Base-by-base conservation (phyloP, 2,797 vertebrate genomes). In the Ctenopoma multispine region DNA sequence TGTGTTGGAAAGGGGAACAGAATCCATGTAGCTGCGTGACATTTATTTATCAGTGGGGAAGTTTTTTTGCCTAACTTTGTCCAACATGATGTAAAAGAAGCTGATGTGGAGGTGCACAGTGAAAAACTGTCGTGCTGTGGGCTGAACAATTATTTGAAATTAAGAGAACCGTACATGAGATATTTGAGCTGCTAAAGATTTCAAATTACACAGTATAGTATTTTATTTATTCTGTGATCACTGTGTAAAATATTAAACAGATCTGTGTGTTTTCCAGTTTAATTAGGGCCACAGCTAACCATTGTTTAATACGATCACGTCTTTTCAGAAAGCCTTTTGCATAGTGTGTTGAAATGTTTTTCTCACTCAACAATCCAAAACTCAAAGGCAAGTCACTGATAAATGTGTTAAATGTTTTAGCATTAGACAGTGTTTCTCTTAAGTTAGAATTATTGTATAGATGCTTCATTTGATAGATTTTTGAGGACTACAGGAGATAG, bases 21-120 rank as follows among this genome's bases (percentile, higher is more conserved):
- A 43, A 46, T 64, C 63, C 54, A 48, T 69, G n/a, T 38, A 41
- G 60, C 41, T 71, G 49, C 62, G 13, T 75, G 56, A 54, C 75
- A 46, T 46, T 63, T 77, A n/a, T 60, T 86, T 78, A 72, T 73
- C 63, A 60, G 48, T 18, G 58, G 76, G 70, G 56, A 71, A 77
- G 63, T 78, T 71, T 63, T n/a, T 69, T 17, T 44, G 49, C 34
- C 58, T 41, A 60, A 54, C 48, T 70, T 64, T 18, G 40, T 66
- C 36, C 24, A 0, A 18, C 23, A 11, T 44, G 23, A 55, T 61
- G 29, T 80, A 23, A 69, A 43, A 68, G 61, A 55, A 63, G 55
- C 73, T 63, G 66, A 69, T 67, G 7, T 56, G 40, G 59, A 75
- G 41, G 61, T 29, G 20, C 21, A 27, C 23, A 11, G 44, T 70